A percentile compares a stretch with the other conserved stretches of the same genome.
Evolutionary conservation across 2,113 vertebrate species (phyloP).

Genomic region (Meles meles): DNA sequence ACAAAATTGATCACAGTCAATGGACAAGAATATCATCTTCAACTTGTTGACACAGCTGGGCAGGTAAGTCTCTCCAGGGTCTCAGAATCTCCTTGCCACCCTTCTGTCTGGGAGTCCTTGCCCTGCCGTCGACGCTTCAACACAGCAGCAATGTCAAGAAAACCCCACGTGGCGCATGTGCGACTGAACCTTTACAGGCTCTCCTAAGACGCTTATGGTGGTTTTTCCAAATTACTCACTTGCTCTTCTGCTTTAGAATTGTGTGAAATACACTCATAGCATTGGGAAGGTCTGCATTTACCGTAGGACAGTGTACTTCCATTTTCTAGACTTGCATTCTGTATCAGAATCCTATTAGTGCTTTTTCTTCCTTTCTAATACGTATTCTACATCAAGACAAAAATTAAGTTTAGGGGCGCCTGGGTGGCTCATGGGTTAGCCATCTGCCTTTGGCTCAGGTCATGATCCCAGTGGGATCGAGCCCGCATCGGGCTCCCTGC

Average conservation of each 20-base stretch:
- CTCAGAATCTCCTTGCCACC: neutral
- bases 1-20: slow-evolving; percentile 99
- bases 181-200: neutral
- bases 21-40: slow-evolving; percentile 98
- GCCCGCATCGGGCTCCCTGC: too few species aligned
- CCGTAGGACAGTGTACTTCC: neutral
- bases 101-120: neutral
- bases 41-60: slow-evolving; percentile 97
- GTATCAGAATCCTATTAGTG: neutral
- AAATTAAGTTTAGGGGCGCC: too few species aligned
- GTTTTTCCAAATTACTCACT: neutral
- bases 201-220: neutral
- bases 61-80: slow-evolving; percentile 85
- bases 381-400: neutral
- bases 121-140: neutral
- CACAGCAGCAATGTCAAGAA: neutral
- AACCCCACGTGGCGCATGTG: rapidly evolving
- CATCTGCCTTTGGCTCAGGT: too few species aligned
- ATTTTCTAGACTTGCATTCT: neutral
- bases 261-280: neutral
- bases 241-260: neutral
- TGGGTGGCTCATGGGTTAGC: too few species aligned
- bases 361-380: neutral
- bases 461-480: too few species aligned
- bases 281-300: neutral